Evolutionary conservation across 1,140 invertebrate genomes (phyloP).

Genomic region (Physella acuta): DNA sequence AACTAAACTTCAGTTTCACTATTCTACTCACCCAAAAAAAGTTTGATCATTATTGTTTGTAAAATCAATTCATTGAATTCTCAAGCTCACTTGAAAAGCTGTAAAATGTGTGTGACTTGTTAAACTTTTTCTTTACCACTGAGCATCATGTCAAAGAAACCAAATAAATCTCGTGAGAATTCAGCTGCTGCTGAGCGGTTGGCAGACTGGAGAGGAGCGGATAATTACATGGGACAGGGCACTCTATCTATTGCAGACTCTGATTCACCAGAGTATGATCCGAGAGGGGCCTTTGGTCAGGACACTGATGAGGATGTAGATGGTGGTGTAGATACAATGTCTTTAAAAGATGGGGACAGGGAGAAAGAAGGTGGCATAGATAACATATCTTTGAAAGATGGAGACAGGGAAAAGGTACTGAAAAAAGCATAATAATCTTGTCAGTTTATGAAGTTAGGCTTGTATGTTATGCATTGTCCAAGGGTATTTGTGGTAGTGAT

Average conservation of each 20-base stretch:
- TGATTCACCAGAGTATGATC: constrained; percentile 34
- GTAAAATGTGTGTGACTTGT: neutral
- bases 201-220: constrained; percentile 40
- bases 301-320: constrained; percentile 28
- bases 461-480: too few species aligned
- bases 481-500: too few species aligned
- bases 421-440: too few species aligned
- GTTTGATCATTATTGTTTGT: neutral
- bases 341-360: constrained; percentile 27
- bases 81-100: neutral
- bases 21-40: neutral
- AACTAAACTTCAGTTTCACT: neutral
- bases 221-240: constrained; percentile 13
- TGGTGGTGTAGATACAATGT: constrained; percentile 25
- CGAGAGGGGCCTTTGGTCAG: constrained; percentile 22
- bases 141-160: constrained; percentile 27
- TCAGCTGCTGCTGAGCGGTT: constrained; percentile 39
- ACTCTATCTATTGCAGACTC: constrained; percentile 25
- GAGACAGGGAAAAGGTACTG: too few species aligned
- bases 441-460: too few species aligned
- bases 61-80: neutral
- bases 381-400: too few species aligned
- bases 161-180: constrained; percentile 36
- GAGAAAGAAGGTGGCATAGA: too few species aligned
- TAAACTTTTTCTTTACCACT: neutral